Evolutionary conservation across 2,113 vertebrate genomes (phyloP), one percentile per base, ranked within the genome.

Genomic region (Okapia johnstoni): DNA sequence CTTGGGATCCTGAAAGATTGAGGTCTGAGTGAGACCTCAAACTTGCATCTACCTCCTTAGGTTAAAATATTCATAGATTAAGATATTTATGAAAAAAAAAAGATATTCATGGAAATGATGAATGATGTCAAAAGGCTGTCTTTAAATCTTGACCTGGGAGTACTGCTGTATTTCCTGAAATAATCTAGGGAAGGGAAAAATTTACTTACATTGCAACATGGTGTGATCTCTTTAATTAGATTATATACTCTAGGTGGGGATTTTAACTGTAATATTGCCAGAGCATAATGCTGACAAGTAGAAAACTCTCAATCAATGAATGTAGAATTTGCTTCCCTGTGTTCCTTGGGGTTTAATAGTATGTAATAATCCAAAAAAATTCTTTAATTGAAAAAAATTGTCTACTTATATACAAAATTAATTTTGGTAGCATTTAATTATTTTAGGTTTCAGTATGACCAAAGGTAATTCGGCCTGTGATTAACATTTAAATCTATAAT

Each of bases 131-230:
- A 81, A 85, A 88, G 33, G 7, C 6, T 91, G 36, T 61, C 48
- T 93, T 91, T 93, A 96, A 95, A 87, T 92, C 36, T 93, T 96
- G 36, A 94, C 60, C 12, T 87, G 19, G n/a, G 57, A 89, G 4
- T 66, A 89, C 66, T 79, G 85, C 6, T 87, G 16, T 60, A 66
- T 77, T 88, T 97, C 61, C 77, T 89, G 55, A 92, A 95, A 84
- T 61, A 96, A 96, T 46, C 2, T 52, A 89, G 33, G 23, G 28
- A 60, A 88, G 28, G 15, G 36, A 93, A 85, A 60, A 73, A 23
- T 93, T 80, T 81, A 81, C 16, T 48, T 85, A 55, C 8, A 52
- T n/a, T 90, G 28, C 21, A 93, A 89, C 52, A 43, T 58, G n/a
- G 28, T 92, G 43, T 14, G 21, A 60, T 86, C 16, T 81, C 33